Conservation (phyloP, 1,140 invertebrate genomes). For the Brachionus asplanchnoidis region DNA sequence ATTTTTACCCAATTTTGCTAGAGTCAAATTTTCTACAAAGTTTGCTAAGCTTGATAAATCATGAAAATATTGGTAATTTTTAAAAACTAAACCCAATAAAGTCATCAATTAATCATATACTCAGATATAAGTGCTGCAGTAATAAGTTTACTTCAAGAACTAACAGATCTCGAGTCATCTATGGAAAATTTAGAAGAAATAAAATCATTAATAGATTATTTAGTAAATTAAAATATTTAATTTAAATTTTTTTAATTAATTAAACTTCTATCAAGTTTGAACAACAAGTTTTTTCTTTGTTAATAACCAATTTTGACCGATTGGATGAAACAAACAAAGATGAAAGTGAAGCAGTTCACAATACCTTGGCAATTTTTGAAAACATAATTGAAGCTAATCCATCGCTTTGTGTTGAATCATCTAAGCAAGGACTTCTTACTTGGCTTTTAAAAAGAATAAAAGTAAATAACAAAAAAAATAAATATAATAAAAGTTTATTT, state of each 20-base stretch:
- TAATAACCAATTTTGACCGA: conserved; percentile 86
- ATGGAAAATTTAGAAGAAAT: conserved; percentile 68
- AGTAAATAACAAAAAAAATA: conserved; percentile 44
- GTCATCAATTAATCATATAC: neutral
- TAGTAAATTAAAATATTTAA: conserved; percentile 51
- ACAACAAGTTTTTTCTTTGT: conserved; percentile 80
- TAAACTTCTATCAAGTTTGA: conserved; percentile 65
- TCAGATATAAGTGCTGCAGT: conserved; percentile 58
- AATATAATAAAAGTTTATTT: no score
- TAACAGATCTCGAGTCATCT: conserved; percentile 90
- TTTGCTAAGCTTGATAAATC: conserved; percentile 82
- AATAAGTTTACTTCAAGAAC: conserved; percentile 68
- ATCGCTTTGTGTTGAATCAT: conserved; percentile 74
- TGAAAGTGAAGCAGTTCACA: conserved; percentile 91
- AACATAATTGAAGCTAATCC: conserved; percentile 72
- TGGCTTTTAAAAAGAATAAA: conserved; percentile 81
- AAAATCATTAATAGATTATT: conserved; percentile 58
- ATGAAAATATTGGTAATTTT: conserved; percentile 93
- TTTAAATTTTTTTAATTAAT: conserved; percentile 58
- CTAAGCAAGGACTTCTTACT: conserved; percentile 74
- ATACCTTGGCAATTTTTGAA: conserved; percentile 69
- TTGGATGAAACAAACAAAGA: conserved; percentile 89
- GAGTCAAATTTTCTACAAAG: conserved; percentile 81
- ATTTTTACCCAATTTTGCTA: conserved; percentile 84
- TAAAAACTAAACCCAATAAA: neutral